Conservation (phyloP, 2,888 invertebrate species). For the Acrobasis consociella region DNA sequence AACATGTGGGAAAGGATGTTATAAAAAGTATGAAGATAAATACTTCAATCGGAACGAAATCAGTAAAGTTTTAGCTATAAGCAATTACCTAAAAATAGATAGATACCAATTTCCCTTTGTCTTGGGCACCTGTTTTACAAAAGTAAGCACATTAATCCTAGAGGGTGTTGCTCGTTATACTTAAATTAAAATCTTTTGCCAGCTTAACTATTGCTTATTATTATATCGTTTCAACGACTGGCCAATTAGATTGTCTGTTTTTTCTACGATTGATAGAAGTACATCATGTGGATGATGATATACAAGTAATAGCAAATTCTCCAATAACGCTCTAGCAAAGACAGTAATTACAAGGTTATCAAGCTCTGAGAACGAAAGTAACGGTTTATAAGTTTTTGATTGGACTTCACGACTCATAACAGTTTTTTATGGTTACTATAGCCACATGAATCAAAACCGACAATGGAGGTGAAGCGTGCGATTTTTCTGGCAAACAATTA, state of each 20-base stretch:
- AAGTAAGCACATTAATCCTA: too few relatives aligned
- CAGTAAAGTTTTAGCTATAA: too few relatives aligned
- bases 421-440: neutral
- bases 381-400: neutral
- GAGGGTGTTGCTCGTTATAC: too few relatives aligned
- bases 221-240: too few relatives aligned
- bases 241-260: too few relatives aligned
- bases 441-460: slow-evolving; percentile 21
- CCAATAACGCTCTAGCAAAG: neutral
- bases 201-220: too few relatives aligned
- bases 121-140: too few relatives aligned
- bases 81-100: too few relatives aligned
- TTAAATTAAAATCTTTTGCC: too few relatives aligned
- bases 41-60: neutral
- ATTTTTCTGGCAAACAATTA: slow-evolving; percentile 11
- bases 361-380: neutral
- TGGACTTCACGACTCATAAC: neutral
- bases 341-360: slow-evolving; percentile 5
- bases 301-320: neutral
- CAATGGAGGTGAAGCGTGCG: slow-evolving; percentile 8
- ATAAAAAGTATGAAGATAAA: neutral
- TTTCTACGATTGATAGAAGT: neutral
- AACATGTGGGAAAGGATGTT: neutral
- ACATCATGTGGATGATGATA: neutral
- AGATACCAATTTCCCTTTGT: too few relatives aligned